Conservation (phyloP, 2,113 vertebrate genomes). For the Laticauda laticaudata region DNA sequence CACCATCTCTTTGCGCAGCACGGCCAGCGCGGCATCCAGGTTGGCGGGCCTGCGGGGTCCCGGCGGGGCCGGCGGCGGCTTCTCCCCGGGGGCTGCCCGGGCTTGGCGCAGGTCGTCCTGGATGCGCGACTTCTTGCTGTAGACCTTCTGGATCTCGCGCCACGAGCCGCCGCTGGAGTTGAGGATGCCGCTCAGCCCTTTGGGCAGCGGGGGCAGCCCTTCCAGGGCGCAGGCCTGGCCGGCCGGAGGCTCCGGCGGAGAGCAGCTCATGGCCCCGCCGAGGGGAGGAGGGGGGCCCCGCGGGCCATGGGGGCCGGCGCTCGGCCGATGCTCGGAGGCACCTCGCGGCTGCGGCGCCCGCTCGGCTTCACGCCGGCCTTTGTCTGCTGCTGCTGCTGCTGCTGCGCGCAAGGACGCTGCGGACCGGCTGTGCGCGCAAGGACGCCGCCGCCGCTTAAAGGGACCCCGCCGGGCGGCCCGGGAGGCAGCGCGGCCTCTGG, state of each 20-base stretch:
- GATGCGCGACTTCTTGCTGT: conserved; percentile 78
- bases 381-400: not conserved
- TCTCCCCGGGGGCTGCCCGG: conserved; percentile 31
- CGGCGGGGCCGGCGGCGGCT: conserved; percentile 55
- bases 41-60: conserved; percentile 65
- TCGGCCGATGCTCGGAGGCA: not conserved
- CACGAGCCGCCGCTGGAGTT: conserved; percentile 80
- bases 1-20: conserved; percentile 81
- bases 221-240: conserved; percentile 56
- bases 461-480: not conserved
- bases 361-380: not conserved
- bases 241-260: conserved; percentile 53
- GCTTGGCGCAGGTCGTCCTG: conserved; percentile 76
- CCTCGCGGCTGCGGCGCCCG: not conserved
- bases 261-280: conserved; percentile 62
- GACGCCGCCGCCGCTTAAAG: conserved; percentile 11
- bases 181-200: conserved; percentile 77
- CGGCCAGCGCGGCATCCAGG: conserved; percentile 74
- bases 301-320: not conserved
- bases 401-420: too few relatives aligned
- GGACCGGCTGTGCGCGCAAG: not conserved
- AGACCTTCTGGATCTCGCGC: conserved; percentile 77
- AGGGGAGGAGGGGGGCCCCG: too few relatives aligned
- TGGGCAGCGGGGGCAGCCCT: conserved; percentile 77
- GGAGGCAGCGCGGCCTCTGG: not conserved